Percentiles rank a stretch among this genome's conserved stretches.
These are phyloP conservation scores for Champsocephalus esox DNA, from an alignment of 2,797 vertebrate genomes.

Conservation along the genomic window DNA sequence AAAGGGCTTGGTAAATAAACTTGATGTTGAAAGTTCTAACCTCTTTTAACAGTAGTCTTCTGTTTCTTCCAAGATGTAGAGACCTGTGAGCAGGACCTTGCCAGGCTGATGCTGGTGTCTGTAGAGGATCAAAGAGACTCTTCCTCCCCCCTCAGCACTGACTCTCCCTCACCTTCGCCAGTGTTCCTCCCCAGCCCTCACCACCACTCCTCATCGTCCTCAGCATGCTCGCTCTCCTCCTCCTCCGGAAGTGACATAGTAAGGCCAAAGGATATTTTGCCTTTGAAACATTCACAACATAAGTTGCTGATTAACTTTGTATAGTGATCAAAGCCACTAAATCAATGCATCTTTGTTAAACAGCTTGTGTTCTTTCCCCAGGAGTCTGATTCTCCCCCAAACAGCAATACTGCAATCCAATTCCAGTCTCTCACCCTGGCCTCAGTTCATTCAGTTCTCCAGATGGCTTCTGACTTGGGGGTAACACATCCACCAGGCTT, in stretches of 20 bases:
- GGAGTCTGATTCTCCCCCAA: constrained; percentile 78
- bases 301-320: not conserved
- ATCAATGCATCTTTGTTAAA: not conserved
- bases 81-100: constrained; percentile 71
- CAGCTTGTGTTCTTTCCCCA: constrained; percentile 19
- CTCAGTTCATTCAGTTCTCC: constrained; percentile 71
- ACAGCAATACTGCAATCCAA: constrained; percentile 57
- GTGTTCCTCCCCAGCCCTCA: constrained; percentile 89
- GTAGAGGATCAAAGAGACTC: constrained; percentile 86
- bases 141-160: constrained; percentile 85
- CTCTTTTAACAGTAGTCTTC: not conserved
- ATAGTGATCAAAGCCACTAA: not conserved
- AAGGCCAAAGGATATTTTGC: constrained; percentile 67
- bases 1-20: not conserved
- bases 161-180: constrained; percentile 90
- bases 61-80: constrained; percentile 60
- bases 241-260: constrained; percentile 92
- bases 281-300: not conserved
- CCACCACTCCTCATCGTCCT: constrained; percentile 85
- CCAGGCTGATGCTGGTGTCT: constrained; percentile 78
- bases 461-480: constrained; percentile 72
- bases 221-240: constrained; percentile 89
- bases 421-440: constrained; percentile 64
- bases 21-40: too few relatives aligned
- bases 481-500: constrained; percentile 67